A percentile compares a stretch with the other conserved stretches of the same genome.
Conservation (phyloP, 2,113 vertebrate genomes). For the Thunnus maccoyii region DNA sequence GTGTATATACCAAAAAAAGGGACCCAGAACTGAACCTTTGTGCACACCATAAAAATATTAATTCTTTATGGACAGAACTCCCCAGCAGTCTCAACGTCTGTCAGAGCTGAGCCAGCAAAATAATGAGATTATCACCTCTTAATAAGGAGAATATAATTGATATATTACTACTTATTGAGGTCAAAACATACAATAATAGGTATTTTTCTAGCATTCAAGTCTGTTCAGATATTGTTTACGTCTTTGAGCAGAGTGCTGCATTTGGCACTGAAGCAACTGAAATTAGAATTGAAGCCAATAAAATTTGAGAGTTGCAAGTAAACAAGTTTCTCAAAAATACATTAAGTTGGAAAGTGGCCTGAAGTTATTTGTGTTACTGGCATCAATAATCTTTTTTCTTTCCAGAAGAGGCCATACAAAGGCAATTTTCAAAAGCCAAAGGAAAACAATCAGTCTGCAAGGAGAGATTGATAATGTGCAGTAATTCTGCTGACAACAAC, state of each 20-base stretch:
- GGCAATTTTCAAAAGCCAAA: neutral
- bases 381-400: neutral
- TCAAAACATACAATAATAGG: neutral
- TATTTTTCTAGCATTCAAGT: neutral
- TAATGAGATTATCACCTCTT: neutral
- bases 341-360: neutral
- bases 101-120: too few relatives aligned
- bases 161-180: too few relatives aligned
- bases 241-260: neutral
- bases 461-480: slow-evolving; percentile 8
- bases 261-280: neutral
- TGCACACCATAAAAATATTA: too few relatives aligned
- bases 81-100: too few relatives aligned
- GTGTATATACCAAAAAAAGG: too few relatives aligned
- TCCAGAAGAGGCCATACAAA: neutral
- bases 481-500: neutral
- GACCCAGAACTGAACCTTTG: too few relatives aligned
- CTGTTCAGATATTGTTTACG: neutral
- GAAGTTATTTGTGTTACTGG: slow-evolving; percentile 2
- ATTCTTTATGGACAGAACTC: too few relatives aligned
- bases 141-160: too few relatives aligned
- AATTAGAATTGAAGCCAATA: neutral
- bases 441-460: neutral
- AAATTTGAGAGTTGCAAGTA: neutral
- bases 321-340: slow-evolving; percentile 15